Percentiles rank a stretch among this genome's conserved stretches.
Evolutionary conservation across 2,113 vertebrate species (phyloP).

Genomic region (Trichechus manatus): DNA sequence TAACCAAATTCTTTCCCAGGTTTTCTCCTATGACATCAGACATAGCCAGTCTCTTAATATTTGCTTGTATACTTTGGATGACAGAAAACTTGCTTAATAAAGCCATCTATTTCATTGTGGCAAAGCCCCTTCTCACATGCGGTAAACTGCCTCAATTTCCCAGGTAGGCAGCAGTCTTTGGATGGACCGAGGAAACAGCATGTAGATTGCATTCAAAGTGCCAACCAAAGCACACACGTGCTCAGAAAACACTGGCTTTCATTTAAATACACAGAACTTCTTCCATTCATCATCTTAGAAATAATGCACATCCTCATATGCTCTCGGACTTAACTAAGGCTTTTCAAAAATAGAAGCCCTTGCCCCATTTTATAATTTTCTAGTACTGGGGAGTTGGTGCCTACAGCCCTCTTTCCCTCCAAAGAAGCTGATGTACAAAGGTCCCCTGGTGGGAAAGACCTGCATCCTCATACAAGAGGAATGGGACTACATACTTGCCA

Average conservation of each 20-base stretch:
- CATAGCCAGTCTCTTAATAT: background rate
- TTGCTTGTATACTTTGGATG: background rate
- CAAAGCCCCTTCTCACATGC: background rate
- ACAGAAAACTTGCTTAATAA: background rate
- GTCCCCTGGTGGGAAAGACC: background rate
- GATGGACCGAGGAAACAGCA: background rate
- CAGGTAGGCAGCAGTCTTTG: background rate
- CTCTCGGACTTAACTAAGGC: background rate
- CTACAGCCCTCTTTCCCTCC: background rate
- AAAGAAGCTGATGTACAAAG: background rate
- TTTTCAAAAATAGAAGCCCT: background rate
- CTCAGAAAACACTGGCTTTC: constrained; percentile 7
- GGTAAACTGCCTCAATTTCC: background rate
- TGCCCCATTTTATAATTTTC: background rate
- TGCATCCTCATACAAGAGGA: background rate
- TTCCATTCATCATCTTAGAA: background rate
- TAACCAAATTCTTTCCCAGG: background rate
- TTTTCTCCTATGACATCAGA: constrained; percentile 25
- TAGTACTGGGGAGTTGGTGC: background rate
- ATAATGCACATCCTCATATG: background rate
- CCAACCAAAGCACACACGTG: background rate
- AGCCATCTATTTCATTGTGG: background rate
- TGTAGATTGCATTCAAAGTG: background rate
- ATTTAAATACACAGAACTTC: background rate
- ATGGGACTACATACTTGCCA: background rate